Evolutionary conservation across 2,888 invertebrate genomes (phyloP).

Genomic region (Drosophila antonietae): DNA sequence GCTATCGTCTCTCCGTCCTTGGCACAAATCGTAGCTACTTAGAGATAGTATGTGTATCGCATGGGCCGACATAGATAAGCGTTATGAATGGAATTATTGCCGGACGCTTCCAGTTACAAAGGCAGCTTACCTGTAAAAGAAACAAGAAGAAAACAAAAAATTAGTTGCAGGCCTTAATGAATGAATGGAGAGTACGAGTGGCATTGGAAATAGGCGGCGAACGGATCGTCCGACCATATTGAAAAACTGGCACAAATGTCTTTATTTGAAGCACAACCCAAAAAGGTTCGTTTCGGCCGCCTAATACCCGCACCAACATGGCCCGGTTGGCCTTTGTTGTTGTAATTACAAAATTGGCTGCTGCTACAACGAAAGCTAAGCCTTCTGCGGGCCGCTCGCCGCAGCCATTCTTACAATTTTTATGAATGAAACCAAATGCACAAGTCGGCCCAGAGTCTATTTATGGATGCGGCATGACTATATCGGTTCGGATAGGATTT

Average conservation of each 20-base stretch:
- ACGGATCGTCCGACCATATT: constrained; percentile 32
- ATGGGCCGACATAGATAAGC: constrained; percentile 67
- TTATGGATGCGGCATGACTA: constrained; percentile 63
- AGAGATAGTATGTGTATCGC: constrained; percentile 38
- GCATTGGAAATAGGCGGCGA: constrained; percentile 22
- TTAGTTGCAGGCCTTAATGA: constrained; percentile 46
- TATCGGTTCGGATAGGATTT: constrained; percentile 60
- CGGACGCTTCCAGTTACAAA: constrained; percentile 23
- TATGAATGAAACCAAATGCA: constrained; percentile 72
- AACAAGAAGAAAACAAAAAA: constrained; percentile 53
- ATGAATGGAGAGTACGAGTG: constrained; percentile 17
- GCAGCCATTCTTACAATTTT: constrained; percentile 54
- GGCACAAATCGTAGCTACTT: constrained; percentile 24
- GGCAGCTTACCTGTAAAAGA: constrained; percentile 66
- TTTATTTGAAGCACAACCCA: constrained; percentile 56
- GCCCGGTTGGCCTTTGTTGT: constrained; percentile 44
- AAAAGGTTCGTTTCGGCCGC: constrained; percentile 53
- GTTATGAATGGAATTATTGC: constrained; percentile 46
- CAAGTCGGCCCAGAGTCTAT: constrained; percentile 51
- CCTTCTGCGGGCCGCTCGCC: constrained; percentile 1
- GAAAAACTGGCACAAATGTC: constrained; percentile 74
- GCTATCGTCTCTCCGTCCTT: background rate
- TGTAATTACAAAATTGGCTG: constrained; percentile 76
- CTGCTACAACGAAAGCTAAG: constrained; percentile 62
- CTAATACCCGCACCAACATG: constrained; percentile 41